Evolutionary conservation across 2,113 vertebrate species (phyloP), one percentile per base, ranked within the genome.

Genomic region (Perca schrenkii): DNA sequence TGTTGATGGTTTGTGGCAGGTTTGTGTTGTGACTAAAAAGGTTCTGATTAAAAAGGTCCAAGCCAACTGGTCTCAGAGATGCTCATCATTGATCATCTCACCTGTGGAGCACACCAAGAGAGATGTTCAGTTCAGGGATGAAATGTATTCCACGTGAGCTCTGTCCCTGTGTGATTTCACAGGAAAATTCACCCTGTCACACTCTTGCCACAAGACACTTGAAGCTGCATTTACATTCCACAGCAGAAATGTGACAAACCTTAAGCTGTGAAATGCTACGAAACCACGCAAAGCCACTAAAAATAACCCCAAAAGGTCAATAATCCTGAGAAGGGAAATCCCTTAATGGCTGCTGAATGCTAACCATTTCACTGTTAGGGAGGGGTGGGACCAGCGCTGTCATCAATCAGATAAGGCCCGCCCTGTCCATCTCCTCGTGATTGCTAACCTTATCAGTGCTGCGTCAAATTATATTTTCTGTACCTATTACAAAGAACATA

Each of bases 51-150:
- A 88, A 96, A 95, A 96, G 95, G 95, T 94, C 96, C 96, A 94
- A 94, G 93, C 96, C 96, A 95, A 95, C 95, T 69, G 94, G 95
- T 96, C 94, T 94, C 95, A 94, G 93, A 91, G 95, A 95, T 93
- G 93, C 94, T 96, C 97, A 97, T 98, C 95, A 94, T 96, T 96
- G 95, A 96, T 97, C 94, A 94, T 96, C 93, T 95, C 96, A 97
- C 95, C 98, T 99, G 94, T 92, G 89, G 87, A 91, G 89, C 54
- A 88, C 78, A 80, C 3, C 74, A 14, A 74, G 69, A 94, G 89
- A 83, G 70, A 91, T 34, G 64, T 90, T 96, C 83, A 96, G 65
- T 63, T 86, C 56, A 73, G 22, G 53, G 68, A 16, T 22, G 28
- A 69, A 83, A 90, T 65, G 10, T 60, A 79, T 76, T 83, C 85